Evolutionary conservation across 1,140 invertebrate species (phyloP).

Genomic region (Drosophila pseudoananassae): DNA sequence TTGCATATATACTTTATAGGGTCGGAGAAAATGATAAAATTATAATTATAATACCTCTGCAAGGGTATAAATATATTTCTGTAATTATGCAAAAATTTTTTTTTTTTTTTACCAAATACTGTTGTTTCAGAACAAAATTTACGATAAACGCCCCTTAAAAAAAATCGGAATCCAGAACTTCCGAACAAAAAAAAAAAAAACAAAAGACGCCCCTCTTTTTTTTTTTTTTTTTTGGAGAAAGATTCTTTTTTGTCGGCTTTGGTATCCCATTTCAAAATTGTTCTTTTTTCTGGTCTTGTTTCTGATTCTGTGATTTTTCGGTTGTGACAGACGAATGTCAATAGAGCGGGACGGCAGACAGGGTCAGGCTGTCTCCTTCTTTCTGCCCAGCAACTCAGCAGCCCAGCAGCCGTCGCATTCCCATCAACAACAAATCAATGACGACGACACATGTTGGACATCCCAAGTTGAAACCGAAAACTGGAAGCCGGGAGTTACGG

Average conservation of each 20-base stretch:
- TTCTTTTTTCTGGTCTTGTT: neutral
- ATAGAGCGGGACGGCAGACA: constrained; percentile 46
- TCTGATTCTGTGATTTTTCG: constrained; percentile 36
- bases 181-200: neutral
- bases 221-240: constrained; percentile 19
- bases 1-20: no score
- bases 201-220: constrained; percentile 12
- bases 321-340: constrained; percentile 81
- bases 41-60: no score
- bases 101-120: constrained; percentile 54
- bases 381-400: constrained; percentile 39
- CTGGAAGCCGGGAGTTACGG: constrained; percentile 9
- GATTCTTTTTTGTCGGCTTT: constrained; percentile 1
- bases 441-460: constrained; percentile 82
- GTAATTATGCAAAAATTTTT: constrained; percentile 53
- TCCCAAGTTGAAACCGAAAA: constrained; percentile 54
- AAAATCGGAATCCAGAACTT: neutral
- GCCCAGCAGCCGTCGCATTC: constrained; percentile 61
- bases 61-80: no score
- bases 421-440: constrained; percentile 82
- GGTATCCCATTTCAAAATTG: constrained; percentile 2
- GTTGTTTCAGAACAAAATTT: constrained; percentile 43
- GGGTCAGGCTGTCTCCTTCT: neutral
- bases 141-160: constrained; percentile 71
- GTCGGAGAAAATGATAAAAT: no score